Evolutionary conservation across 1,140 invertebrate genomes (phyloP), one percentile per base, ranked within the genome.

Genomic region (Leptinotarsa texana): DNA sequence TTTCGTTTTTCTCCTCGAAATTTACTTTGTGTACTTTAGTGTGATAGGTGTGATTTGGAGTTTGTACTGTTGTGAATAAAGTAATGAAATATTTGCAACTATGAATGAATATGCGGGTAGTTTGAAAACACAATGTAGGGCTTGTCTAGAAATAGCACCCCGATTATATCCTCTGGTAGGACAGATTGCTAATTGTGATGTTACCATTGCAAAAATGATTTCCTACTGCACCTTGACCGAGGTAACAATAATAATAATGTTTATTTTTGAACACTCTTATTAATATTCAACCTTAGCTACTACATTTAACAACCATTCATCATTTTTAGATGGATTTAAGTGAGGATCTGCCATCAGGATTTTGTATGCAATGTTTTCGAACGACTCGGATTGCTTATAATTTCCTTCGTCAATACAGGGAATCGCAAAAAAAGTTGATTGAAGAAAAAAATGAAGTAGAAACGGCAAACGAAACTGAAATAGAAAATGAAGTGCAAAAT

Each of bases 341-440:
- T 27, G 51, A 69, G 5, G 71, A 73, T 51, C 63, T 76, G 15
- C 75, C 75, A 18, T n/a, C 22, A 47, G 62, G 27, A 47, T 22
- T 76, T 57, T 76, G 75, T 63, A 22, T 62, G 15, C 72, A 70
- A 21, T 76, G 75, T 73, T 69, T 72, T 22, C 62, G 18, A 68
- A 76, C 71, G 13, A 48, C 73, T 15, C 63, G 67, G 42, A 68
- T 72, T 68, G 75, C 71, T 13, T 72, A 73, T 18, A 72, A 76
- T 11, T 76, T 76, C 61, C 47, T 76, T 22, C 22, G 65, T 33
- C 71, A 68, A 57, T 76, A 73, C 70, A 76, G 63, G 63, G 72
- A 76, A 47, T 68, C 62, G 13, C 48, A 76, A 68, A 22, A 66
- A 22, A 68, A 27, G 11, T 65, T 76, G n/a, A 4, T 71, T 13